Base-by-base conservation (phyloP, 1,140 invertebrate species). In the Fopius arisanus region DNA sequence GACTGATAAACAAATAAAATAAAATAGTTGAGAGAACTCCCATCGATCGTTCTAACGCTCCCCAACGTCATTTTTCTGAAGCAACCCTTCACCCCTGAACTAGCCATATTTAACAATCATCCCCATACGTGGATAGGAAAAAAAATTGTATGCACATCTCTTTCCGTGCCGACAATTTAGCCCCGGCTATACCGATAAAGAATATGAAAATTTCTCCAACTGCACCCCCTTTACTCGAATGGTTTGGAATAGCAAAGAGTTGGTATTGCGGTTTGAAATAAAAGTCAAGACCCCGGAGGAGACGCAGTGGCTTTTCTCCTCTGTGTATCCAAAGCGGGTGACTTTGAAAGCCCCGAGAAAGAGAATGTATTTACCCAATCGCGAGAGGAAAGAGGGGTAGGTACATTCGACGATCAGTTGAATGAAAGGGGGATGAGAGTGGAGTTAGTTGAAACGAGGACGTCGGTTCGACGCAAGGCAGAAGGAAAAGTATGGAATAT, bases 401-500 rank as follows among this genome's bases (percentile, higher is more conserved):
- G 69, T 65, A 59, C 63, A 71, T 43, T 70, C 33, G 68, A 59
- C 54, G 62, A 77, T 33, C 51, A 59, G 12, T 10, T 67, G 28
- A 37, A 26, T 23, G 70, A 23, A 40, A 33, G 14, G 54, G 51
- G 62, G 63, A n/a, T 71, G 40, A 69, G 41, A 74, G 62, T 72
- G 69, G 74, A 79, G 78, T 85, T 59, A 59, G 80, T 83, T 81
- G 80, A 85, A 82, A 81, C 75, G 78, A 78, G 75, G 78, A 76
- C 77, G 73, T 66, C 59, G 70, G 40, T 67, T 67, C 67, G 73
- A 73, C 73, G 68, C 74, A 68, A 75, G 78, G 77, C 78, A 80
- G 82, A 82, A 82, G 77, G 78, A 83, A 86, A 87, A 84, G 84
- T 86, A 87, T 86, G 82, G 83, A 86, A 88, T 88, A 88, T 88